Evolutionary conservation across 2,888 invertebrate species (phyloP), one percentile per base, ranked within the genome.

Genomic region (Aricia artaxerxes): DNA sequence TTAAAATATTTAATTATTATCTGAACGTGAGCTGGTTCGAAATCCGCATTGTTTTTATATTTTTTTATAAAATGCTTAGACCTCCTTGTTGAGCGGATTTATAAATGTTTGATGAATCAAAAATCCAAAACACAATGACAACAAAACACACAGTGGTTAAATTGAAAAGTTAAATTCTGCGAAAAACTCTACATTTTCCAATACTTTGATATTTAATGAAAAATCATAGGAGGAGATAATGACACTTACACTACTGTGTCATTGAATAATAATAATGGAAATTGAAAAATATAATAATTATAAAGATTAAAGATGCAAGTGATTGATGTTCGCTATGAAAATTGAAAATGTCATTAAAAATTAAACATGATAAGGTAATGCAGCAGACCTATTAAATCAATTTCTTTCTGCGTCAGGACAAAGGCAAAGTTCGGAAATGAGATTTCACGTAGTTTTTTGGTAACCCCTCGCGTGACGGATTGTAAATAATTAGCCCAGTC

Each of bases 401-500:
- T 88, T 86, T 88, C 90, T 89, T 88, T 86, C 85, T 84, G 81
- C 86, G 83, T 84, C 85, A 84, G 88, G 86, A 92, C 92, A 90
- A 92, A 84, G 89, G 89, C 86, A 84, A 89, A 90, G 87, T 89
- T 90, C 89, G 93, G 94, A 94, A 93, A 94, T 92, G 92, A 89
- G 90, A 94, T 93, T 94, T 93, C 92, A 94, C 92, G 93, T 92
- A 88, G 92, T 94, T 93, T 94, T 89, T 80, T 86, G 85, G 87
- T 85, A 87, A 87, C 87, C 84, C 86, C 84, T 89, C 87, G 92
- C 94, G 93, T 94, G 91, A 88, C 94, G 89, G 89, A 94, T 94
- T 88, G 92, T 92, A 93, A 93, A 94, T 94, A 94, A 94, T 94
- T 93, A 94, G 90, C 88, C 89, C 89, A 90, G 90, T 92, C 89